phyloP scores from a whole-genome alignment of 2,888 invertebrate genomes.

The Molanna angustata region DNA sequence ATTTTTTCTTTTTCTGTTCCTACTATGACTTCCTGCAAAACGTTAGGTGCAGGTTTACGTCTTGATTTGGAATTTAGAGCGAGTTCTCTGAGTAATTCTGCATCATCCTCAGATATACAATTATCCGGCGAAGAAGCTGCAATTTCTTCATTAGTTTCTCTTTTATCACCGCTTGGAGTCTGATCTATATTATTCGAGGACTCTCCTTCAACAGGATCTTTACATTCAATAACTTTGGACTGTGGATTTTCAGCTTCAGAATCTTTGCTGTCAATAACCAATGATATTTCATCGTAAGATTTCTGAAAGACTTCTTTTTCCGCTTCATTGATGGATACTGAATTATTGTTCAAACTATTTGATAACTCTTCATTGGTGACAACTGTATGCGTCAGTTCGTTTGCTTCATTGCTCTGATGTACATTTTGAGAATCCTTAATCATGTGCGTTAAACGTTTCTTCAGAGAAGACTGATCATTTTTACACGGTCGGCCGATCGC shows the following conservation, averaged over 20 bases:
- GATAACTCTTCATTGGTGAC: background rate
- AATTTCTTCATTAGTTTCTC: background rate
- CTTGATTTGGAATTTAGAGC: slow-evolving; percentile 48
- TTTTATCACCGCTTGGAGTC: background rate
- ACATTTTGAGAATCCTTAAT: slow-evolving; percentile 11
- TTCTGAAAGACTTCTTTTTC: background rate
- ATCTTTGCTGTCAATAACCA: background rate
- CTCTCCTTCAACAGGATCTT: background rate
- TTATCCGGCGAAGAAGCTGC: background rate
- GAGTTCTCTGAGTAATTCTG: slow-evolving; percentile 47
- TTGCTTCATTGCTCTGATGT: background rate
- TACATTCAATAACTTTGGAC: background rate
- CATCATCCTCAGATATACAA: slow-evolving; percentile 49
- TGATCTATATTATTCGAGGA: too few species aligned
- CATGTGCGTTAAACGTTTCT: slow-evolving; percentile 23
- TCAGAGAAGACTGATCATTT: slow-evolving; percentile 20
- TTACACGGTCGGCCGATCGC: slow-evolving; percentile 15
- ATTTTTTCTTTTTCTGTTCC: slow-evolving; percentile 11
- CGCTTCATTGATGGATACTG: background rate
- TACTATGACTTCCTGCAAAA: background rate
- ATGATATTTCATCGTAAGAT: too few species aligned
- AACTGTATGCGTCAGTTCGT: background rate
- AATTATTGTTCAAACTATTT: background rate
- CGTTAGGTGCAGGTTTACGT: slow-evolving; percentile 9
- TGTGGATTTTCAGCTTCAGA: background rate